Percentiles rank a stretch among this genome's conserved stretches.
Evolutionary conservation across 2,113 vertebrate genomes (phyloP).

Genomic region (Thalassarche chlororhynchos): DNA sequence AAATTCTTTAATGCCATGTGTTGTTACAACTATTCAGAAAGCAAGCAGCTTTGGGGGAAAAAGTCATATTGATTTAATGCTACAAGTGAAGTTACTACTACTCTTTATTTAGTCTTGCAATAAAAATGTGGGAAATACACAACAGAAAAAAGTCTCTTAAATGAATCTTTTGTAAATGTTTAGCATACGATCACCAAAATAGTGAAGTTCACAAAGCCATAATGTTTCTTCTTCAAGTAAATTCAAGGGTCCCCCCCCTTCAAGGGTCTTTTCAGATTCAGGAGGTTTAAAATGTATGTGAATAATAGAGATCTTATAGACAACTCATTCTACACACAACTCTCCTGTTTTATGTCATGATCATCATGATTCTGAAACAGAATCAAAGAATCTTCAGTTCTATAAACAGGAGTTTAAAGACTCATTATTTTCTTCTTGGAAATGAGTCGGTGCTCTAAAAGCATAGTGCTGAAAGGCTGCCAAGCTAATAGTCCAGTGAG

Average conservation of each 20-base stretch:
- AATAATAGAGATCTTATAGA: neutral
- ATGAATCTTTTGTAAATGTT: neutral
- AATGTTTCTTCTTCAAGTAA: neutral
- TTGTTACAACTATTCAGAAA: neutral
- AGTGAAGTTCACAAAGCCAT: neutral
- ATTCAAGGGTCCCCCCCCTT: neutral
- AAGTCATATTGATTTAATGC: neutral
- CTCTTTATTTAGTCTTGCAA: neutral
- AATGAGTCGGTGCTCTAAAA: conserved; percentile 3
- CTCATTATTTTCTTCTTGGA: conserved; percentile 19
- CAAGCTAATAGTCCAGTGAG: conserved; percentile 19
- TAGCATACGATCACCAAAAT: neutral
- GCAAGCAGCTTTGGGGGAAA: neutral
- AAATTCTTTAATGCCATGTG: neutral
- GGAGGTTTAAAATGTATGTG: neutral
- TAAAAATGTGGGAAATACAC: neutral
- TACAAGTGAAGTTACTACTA: neutral
- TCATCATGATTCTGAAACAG: conserved; percentile 10
- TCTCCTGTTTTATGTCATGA: conserved; percentile 11
- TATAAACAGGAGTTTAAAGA: conserved; percentile 46
- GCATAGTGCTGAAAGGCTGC: conserved; percentile 34
- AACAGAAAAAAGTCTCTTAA: neutral
- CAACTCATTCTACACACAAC: neutral
- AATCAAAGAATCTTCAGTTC: conserved; percentile 37
- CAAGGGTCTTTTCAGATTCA: neutral